Base-by-base conservation (phyloP, 2,888 invertebrate species). In the Siphonodentalium dalli region DNA sequence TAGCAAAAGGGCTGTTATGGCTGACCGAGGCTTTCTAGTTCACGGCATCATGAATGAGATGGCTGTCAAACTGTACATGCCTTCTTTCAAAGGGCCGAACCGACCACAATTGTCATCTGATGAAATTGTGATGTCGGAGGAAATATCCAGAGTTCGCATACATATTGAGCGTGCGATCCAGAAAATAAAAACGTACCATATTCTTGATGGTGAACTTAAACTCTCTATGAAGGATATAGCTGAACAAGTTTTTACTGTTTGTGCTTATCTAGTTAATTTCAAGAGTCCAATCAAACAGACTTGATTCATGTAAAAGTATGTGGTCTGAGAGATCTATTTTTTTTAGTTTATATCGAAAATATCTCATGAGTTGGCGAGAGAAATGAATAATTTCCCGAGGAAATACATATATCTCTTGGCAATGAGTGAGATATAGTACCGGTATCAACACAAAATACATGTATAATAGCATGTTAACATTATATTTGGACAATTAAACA, bases 161-260 rank as follows among this genome's bases (percentile, higher is more conserved):
- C 52, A 52, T 43, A 37, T 57, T 15, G 57, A 52, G 23, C 26
- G 52, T 3, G 49, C 44, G 2, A 52, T 57, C 21, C 52, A 48
- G 23, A 9, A 52, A 23, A 52, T 57, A 7, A 37, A 46, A 28
- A 47, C 31, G 11, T 52, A 29, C 28, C 52, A 52, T 29, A 42
- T 48, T 11, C 40, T 52, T n/a, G 52, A 53, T 21, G 28, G 38
- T 0, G 47, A 50, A 15, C 8, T 52, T 11, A 46, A 48, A 39
- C 27, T 57, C 3, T 33, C 43, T 2, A 52, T 52, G 50, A 50
- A 52, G 40, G 52, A 52, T 33, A 41, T 43, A n/a, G 33, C 44
- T 20, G 52, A 52, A 35, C 48, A 58, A 48, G 37, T 54, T 20
- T 53, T 54, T 34, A 54, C 53, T 2, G 54, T 47, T 2, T 58